Base-by-base conservation (phyloP, 2,113 vertebrate species). In the Stegostoma tigrinum region DNA sequence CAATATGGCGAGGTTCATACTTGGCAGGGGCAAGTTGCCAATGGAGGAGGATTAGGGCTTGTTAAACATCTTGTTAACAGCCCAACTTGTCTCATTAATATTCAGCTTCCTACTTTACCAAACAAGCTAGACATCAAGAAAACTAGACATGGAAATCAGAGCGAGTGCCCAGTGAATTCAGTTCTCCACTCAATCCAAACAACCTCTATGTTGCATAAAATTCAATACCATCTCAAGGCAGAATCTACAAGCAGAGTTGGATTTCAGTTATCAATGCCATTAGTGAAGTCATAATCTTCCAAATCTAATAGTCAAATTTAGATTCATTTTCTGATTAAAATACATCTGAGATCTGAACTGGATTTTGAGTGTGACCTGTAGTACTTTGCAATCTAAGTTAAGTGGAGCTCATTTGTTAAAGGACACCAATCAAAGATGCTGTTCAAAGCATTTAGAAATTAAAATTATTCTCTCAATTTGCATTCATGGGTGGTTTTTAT, bases 401-500 rank as follows among this genome's bases (percentile, higher is more conserved):
- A 19, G 21, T 83, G 80, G 17, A 34, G 87, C 15, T 61, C 87
- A 90, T 90, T 52, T 5, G 15, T 72, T 95, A 45, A 68, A 67
- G 66, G n/a, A 10, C n/a, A 68, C 21, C 24, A 42, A 24, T 48
- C 24, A 94, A 72, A 48, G 67, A 52, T 72, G 67, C 45, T 34
- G 68, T 48, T 95, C 72, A 1, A 48, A 34, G 4, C 2, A 4
- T 70, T 70, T 72, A 42, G 68, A 70, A 95, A 72, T 48, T 24
- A 30, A 95, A 52, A 95, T 90, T 12, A 61, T 90, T 34, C 52
- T 90, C 61, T 90, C 52, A 61, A 30, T 8, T 15, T 70, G 24
- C 67, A 95, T 30, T 95, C 38, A 42, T 95, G 91, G 64, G 89
- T 67, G 38, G 21, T 67, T 83, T 93, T 93, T 66, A n/a, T n/a